Base-by-base conservation (phyloP, 1,140 invertebrate species). In the Tetraneura akinire region DNA sequence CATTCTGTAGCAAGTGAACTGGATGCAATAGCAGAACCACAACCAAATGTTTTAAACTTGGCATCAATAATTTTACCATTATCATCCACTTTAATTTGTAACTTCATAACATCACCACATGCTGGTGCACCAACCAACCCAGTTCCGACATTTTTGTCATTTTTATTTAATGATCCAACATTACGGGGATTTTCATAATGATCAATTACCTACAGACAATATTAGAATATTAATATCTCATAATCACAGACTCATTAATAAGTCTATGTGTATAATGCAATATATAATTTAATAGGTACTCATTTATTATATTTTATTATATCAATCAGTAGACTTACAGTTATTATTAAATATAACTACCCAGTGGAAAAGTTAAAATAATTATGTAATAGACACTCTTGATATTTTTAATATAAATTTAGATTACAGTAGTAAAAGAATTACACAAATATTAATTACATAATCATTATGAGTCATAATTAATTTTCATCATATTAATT, bases 1-100 rank as follows among this genome's bases (percentile, higher is more conserved):
- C 97, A 99, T 88, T 99, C 98, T 26, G 98, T 99, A n/a, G 97
- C 98, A 81, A 99, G 87, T 16, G 97, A 99, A 84, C 96, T 98
- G 37, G 97, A 98, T 29, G 98, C 98, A 85, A 99, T 99, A 6
- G 98, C 98, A 62, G 97, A 99, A 26, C 96, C 97, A 87, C 98
- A 99, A 21, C 98, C 98, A 89, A 99, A 99, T 16, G 98, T 99
- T 87, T 99, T 99, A 85, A 99, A 99, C 86, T 98, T 99, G 0
- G 98, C 98, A 88, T 99, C 98, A 85, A 98, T 88, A 71, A 99
- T 99, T 86, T 97, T 98, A 81, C 98, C 98, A 88, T 96, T 89
- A 21, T 96, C 93, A 86, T 99, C 97, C 78, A 84, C 88, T 86
- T 92, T 94, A 81, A 99, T 96, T 86, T 99, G 98, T 47, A 99